Evolutionary conservation across 2,888 invertebrate genomes (phyloP).

Genomic region (Anthoptus insignis): DNA sequence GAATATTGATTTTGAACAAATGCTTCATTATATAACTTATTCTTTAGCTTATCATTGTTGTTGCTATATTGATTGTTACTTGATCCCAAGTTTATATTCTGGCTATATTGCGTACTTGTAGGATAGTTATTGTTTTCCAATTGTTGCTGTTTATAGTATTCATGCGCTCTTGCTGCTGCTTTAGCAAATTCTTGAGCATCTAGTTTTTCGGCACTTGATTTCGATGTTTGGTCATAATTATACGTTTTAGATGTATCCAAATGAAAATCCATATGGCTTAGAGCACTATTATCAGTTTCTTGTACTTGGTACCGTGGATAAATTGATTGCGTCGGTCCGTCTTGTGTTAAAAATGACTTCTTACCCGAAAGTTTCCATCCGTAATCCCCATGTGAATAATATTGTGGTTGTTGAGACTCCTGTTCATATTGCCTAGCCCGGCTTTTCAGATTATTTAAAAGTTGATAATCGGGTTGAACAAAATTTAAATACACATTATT

Average conservation of each 20-base stretch:
- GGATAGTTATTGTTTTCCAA: slow-evolving; percentile 60
- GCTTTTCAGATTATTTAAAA: slow-evolving; percentile 61
- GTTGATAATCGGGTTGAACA: slow-evolving; percentile 72
- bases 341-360: slow-evolving; percentile 62
- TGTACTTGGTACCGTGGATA: slow-evolving; percentile 65
- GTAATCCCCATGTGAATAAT: slow-evolving; percentile 80
- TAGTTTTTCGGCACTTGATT: slow-evolving; percentile 66
- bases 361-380: slow-evolving; percentile 81
- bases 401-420: slow-evolving; percentile 64
- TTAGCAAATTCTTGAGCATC: slow-evolving; percentile 78
- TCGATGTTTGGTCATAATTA: slow-evolving; percentile 67
- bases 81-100: slow-evolving; percentile 44
- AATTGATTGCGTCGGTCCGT: slow-evolving; percentile 60
- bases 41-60: slow-evolving; percentile 64
- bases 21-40: slow-evolving; percentile 59
- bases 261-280: slow-evolving; percentile 76
- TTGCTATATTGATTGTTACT: slow-evolving; percentile 56
- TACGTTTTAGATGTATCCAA: slow-evolving; percentile 72
- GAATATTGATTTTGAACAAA: slow-evolving; percentile 56
- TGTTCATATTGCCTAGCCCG: slow-evolving; percentile 68
- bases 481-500: slow-evolving; percentile 77
- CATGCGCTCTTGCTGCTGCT: slow-evolving; percentile 78
- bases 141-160: slow-evolving; percentile 71
- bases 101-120: slow-evolving; percentile 54
- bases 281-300: slow-evolving; percentile 63